A percentile compares a stretch with the other conserved stretches of the same genome.
phyloP scores from a whole-genome alignment of 2,797 vertebrate species.

The Rhabdomys pumilio region DNA sequence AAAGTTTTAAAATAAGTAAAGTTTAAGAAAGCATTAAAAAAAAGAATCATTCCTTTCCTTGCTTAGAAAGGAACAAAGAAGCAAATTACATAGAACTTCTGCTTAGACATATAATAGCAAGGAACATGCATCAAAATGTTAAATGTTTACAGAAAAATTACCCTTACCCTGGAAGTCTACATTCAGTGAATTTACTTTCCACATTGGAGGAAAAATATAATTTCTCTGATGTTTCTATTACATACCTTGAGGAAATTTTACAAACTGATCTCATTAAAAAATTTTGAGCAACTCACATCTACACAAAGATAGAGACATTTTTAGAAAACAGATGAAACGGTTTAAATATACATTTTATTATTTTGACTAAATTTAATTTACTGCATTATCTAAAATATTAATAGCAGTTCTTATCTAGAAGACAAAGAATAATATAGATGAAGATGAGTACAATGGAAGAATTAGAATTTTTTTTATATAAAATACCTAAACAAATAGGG shows the following conservation, averaged over 20 bases:
- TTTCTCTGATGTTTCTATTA: not conserved
- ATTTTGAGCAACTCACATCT: not conserved
- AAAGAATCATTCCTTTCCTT: not conserved
- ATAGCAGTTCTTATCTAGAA: not conserved
- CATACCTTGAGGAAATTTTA: not conserved
- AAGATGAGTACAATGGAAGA: not conserved
- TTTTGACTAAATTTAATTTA: not conserved
- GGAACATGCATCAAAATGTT: not conserved
- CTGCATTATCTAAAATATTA: not conserved
- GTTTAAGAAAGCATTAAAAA: not conserved
- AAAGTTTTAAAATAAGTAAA: not conserved
- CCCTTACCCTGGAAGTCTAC: not conserved
- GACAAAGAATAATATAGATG: too few relatives aligned
- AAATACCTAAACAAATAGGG: not conserved
- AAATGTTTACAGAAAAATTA: not conserved
- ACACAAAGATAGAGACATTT: not conserved
- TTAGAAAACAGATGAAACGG: not conserved
- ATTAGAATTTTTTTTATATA: not conserved
- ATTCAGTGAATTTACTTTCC: not conserved
- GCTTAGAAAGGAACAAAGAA: not conserved
- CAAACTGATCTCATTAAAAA: not conserved
- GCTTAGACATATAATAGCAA: not conserved
- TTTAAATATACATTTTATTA: not conserved
- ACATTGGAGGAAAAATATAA: not conserved
- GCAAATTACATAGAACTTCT: not conserved